These are phyloP conservation scores for Aplocera efformata DNA, from an alignment of 2,888 invertebrate genomes.

Conservation along the genomic window DNA sequence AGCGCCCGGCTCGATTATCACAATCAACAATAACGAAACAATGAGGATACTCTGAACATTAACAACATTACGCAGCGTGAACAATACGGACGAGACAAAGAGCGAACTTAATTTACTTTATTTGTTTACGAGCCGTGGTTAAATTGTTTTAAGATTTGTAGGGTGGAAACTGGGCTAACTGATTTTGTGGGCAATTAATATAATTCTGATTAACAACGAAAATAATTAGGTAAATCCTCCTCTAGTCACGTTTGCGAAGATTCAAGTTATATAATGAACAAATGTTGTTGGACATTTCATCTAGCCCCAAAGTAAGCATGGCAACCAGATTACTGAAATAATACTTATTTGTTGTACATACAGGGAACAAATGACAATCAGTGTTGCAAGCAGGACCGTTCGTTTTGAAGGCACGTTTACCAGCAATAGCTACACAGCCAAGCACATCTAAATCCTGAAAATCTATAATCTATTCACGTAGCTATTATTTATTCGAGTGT, in stretches of 20 bases:
- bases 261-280: too few relatives aligned
- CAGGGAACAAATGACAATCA: too few relatives aligned
- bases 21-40: slow-evolving; percentile 8
- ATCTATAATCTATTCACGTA: neutral
- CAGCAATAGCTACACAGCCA: too few relatives aligned
- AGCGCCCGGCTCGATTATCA: slow-evolving; percentile 23
- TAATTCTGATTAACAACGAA: too few relatives aligned
- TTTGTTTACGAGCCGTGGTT: slow-evolving; percentile 17
- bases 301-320: too few relatives aligned
- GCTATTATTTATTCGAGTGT: slow-evolving; percentile 13
- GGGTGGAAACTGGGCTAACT: slow-evolving; percentile 2
- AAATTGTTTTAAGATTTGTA: slow-evolving; percentile 1
- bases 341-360: too few relatives aligned
- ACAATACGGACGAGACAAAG: slow-evolving; percentile 8
- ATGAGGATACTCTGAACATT: neutral
- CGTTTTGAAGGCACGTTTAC: too few relatives aligned
- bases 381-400: too few relatives aligned
- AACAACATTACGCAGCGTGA: slow-evolving; percentile 8
- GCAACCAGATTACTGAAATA: too few relatives aligned
- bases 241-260: too few relatives aligned
- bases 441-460: neutral
- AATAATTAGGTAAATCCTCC: too few relatives aligned
- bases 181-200: neutral
- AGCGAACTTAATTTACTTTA: slow-evolving; percentile 16
- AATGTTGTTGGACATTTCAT: too few relatives aligned